Conservation (phyloP, 2,888 invertebrate genomes). For the Meandrusa payeni region DNA sequence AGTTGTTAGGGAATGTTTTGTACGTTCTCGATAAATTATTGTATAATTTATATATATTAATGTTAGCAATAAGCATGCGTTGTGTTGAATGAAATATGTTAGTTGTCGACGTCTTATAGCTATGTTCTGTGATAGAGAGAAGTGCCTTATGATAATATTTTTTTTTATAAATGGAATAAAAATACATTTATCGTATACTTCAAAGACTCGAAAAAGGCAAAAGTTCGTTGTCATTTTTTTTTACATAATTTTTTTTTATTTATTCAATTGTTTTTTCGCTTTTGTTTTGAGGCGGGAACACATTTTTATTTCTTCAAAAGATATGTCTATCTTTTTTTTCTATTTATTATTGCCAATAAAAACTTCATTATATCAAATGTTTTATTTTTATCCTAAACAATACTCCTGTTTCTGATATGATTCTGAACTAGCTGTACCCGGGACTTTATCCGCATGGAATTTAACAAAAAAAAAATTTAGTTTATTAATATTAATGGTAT, state of each 20-base stretch:
- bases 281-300: neutral
- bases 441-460: too few relatives aligned
- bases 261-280: conserved; percentile 18
- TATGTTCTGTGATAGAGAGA: conserved; percentile 70
- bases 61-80: conserved; percentile 11
- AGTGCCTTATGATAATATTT: conserved; percentile 61
- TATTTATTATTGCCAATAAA: too few relatives aligned
- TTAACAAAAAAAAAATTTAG: too few relatives aligned
- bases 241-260: conserved; percentile 16
- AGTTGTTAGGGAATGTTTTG: conserved; percentile 8
- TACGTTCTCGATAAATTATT: conserved; percentile 7
- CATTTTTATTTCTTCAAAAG: too few relatives aligned
- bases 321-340: too few relatives aligned
- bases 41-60: conserved; percentile 2
- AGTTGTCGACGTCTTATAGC: conserved; percentile 37
- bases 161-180: conserved; percentile 22
- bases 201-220: neutral
- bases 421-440: too few relatives aligned
- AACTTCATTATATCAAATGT: neutral
- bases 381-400: neutral
- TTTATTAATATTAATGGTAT: too few relatives aligned
- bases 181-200: conserved; percentile 5
- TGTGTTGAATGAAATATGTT: conserved; percentile 17
- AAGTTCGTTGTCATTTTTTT: conserved; percentile 15
- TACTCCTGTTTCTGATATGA: too few relatives aligned